Percentiles rank a stretch among this genome's conserved stretches.
These are phyloP conservation scores for Lepetodrilus schrolli DNA, from an alignment of 2,888 invertebrate genomes.

Conservation along the genomic window DNA sequence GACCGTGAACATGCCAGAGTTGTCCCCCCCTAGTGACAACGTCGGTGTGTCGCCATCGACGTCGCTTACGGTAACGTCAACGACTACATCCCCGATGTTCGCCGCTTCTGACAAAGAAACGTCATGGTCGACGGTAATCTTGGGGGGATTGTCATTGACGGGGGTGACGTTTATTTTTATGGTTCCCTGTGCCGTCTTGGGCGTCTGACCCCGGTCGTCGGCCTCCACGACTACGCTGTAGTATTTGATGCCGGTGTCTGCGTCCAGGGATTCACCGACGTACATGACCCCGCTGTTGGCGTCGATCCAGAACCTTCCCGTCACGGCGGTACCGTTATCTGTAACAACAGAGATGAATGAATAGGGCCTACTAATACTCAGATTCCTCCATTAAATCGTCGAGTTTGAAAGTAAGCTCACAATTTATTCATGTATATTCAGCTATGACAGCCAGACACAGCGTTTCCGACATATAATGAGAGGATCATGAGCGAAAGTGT, in stretches of 20 bases:
- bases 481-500: too few species aligned
- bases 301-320: not conserved
- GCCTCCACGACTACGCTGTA: not conserved
- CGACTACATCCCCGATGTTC: not conserved
- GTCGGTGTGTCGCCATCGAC: conserved; percentile 6
- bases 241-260: not conserved
- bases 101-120: not conserved
- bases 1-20: not conserved
- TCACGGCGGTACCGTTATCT: not conserved
- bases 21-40: not conserved
- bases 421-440: not conserved
- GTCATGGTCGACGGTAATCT: not conserved
- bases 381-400: too few species aligned
- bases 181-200: not conserved
- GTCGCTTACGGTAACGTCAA: not conserved
- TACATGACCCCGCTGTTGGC: not conserved
- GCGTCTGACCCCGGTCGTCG: not conserved
- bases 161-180: not conserved
- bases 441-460: too few species aligned
- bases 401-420: not conserved
- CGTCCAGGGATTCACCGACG: not conserved
- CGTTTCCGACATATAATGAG: too few species aligned
- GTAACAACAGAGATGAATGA: too few species aligned
- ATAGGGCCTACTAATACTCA: too few species aligned
- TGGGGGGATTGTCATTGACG: not conserved